These are phyloP conservation scores for Sebastes nivosus DNA, from an alignment of 2,797 vertebrate species.

Conservation along the genomic window DNA sequence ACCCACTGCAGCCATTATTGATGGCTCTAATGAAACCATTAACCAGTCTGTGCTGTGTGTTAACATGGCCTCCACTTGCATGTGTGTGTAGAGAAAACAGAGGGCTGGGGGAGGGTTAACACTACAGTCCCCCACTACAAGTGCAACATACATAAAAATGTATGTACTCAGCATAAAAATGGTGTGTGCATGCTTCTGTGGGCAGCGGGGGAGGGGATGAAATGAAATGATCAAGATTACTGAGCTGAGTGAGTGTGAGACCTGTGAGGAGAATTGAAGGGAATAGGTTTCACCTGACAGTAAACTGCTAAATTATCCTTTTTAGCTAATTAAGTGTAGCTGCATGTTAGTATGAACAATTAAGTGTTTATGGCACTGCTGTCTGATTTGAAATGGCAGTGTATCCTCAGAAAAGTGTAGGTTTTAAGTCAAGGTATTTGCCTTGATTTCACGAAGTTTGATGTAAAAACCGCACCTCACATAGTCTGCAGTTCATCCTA, in stretches of 20 bases:
- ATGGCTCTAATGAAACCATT: slow-evolving; percentile 19
- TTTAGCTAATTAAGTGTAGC: neutral
- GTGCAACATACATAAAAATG: slow-evolving; percentile 57
- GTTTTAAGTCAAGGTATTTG: neutral
- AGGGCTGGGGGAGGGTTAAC: slow-evolving; percentile 42
- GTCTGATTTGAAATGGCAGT: neutral
- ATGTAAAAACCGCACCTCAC: neutral
- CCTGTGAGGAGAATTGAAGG: neutral
- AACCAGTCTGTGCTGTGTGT: neutral
- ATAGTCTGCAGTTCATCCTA: neutral
- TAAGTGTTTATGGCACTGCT: neutral
- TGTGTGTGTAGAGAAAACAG: slow-evolving; percentile 7
- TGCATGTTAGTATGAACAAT: neutral
- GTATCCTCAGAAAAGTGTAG: neutral
- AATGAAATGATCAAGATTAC: slow-evolving; percentile 36
- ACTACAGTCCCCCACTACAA: slow-evolving; percentile 26
- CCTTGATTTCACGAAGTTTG: neutral
- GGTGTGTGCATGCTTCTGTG: slow-evolving; percentile 37
- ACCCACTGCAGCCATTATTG: neutral
- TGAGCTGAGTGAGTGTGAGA: slow-evolving; percentile 16
- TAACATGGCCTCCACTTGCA: slow-evolving; percentile 38
- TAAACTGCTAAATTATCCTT: neutral
- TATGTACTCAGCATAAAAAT: slow-evolving; percentile 69
- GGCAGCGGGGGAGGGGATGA: slow-evolving; percentile 34
- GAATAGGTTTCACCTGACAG: slow-evolving; percentile 16